Percentiles rank a stretch among this genome's conserved stretches.
phyloP scores from a whole-genome alignment of 35 echinoderm and acorn worm species.

The Apostichopus parvimensis region DNA sequence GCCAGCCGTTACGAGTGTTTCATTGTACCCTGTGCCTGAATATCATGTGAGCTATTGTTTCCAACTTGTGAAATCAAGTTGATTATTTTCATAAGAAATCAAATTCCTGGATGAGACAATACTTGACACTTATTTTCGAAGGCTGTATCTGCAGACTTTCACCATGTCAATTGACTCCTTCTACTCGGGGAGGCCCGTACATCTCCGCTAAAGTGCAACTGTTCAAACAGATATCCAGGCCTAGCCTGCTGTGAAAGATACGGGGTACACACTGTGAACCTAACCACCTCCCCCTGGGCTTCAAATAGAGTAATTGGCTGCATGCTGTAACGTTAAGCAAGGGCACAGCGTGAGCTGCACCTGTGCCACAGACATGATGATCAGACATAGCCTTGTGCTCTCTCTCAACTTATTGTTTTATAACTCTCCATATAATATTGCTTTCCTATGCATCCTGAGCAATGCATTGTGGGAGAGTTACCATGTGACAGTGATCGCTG shows the following conservation, averaged over 20 bases:
- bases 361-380: slow-evolving; percentile 26
- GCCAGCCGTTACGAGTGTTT: background rate
- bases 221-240: slow-evolving; percentile 46
- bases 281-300: slow-evolving; percentile 1
- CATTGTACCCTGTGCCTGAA: background rate
- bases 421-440: background rate
- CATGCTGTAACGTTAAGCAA: slow-evolving; percentile 54
- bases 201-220: slow-evolving; percentile 47
- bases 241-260: slow-evolving; percentile 24
- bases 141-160: background rate
- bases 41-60: background rate
- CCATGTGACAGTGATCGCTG: background rate
- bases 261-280: background rate
- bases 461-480: background rate
- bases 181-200: slow-evolving; percentile 29
- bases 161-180: slow-evolving; percentile 3
- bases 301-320: slow-evolving; percentile 43
- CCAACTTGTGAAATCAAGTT: slow-evolving; percentile 10
- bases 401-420: background rate
- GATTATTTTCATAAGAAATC: slow-evolving; percentile 34
- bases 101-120: background rate
- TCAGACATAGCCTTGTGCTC: background rate
- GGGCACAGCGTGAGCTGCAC: slow-evolving; percentile 1
- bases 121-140: background rate
- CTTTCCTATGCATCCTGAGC: background rate